These are phyloP conservation scores for Telenomus remus DNA, from an alignment of 1,140 invertebrate species.

Conservation along the genomic window DNA sequence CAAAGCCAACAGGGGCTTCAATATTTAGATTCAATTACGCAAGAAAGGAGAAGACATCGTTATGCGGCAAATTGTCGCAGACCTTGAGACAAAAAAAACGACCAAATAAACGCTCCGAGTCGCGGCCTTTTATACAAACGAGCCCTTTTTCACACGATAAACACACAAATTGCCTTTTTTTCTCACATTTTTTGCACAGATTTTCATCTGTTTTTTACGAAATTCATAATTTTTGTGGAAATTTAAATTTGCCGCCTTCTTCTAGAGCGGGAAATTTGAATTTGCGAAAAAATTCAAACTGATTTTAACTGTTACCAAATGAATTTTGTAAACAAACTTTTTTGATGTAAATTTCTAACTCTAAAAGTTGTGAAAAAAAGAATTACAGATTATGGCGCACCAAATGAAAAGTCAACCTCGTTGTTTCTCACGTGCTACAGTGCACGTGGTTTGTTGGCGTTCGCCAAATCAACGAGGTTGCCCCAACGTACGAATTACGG, in stretches of 20 bases:
- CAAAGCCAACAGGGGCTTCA: slow-evolving; percentile 65
- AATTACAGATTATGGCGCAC: no score
- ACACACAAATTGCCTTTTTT: no score
- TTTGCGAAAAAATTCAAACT: no score
- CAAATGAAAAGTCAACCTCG: slow-evolving; percentile 12
- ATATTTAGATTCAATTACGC: slow-evolving; percentile 74
- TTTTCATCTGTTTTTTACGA: no score
- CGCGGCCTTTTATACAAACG: slow-evolving; percentile 46
- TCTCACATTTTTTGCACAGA: no score
- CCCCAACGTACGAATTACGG: slow-evolving; percentile 60
- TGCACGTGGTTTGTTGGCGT: slow-evolving; percentile 65
- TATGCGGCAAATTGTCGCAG: slow-evolving; percentile 68
- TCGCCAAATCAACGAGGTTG: slow-evolving; percentile 66
- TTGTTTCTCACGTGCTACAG: slow-evolving; percentile 40
- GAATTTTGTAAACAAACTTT: no score
- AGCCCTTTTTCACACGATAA: slow-evolving; percentile 5
- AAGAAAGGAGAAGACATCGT: slow-evolving; percentile 65
- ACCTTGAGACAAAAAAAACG: slow-evolving; percentile 23
- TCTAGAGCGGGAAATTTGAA: no score
- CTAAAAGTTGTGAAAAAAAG: no score
- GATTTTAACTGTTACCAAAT: no score
- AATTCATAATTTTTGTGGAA: no score
- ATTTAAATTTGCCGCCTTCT: no score
- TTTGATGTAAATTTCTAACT: no score
- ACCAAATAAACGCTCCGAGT: slow-evolving; percentile 26